Evolutionary conservation across 2,113 vertebrate species (phyloP), one percentile per base, ranked within the genome.

Genomic region (Eonycteris spelaea): DNA sequence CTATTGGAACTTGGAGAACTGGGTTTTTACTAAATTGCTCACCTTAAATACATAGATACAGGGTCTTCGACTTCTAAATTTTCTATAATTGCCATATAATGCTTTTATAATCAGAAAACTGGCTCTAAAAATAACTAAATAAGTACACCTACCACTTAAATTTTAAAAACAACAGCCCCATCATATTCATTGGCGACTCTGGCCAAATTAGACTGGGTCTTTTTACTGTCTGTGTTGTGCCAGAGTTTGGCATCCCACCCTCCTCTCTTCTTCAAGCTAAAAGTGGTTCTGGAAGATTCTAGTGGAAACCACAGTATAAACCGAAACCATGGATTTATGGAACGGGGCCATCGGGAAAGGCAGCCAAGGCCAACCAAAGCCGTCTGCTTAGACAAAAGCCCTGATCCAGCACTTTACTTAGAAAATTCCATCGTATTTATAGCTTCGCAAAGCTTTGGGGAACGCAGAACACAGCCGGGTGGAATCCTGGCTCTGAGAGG

Each of bases 281-380:
- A 96, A 97, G 67, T 93, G 59, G 74, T 83, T 98, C 96, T 82
- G 79, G 93, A 93, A 97, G 82, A 88, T 93, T 96, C 86, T 45
- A 84, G 74, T 24, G 67, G 83, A 96, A 97, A 96, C 93, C 97
- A 91, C 95, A 96, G 75, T 95, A n/a, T 19, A 51, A 95, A 90
- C 70, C 70, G 61, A 89, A 93, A 75, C 70, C 63, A 65, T 5
- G 70, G 86, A 83, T 95, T 93, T 92, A 70, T 94, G 82, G 78
- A 94, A 89, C 63, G 67, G 9, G 38, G 40, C 0, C 1, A 93
- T 45, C 19, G 33, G 30, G 89, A 84, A 91, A 94, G 68, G 33
- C 19, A 57, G 93, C 94, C 96, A 91, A 95, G 18, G 35, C 70
- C 77, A 57, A 88, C 14, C 40, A n/a, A 77, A 70, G 68, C 12